These are phyloP conservation scores for Stichodactyla mertensii DNA, from an alignment of 64 coral and sea anemone species.

Conservation along the genomic window DNA sequence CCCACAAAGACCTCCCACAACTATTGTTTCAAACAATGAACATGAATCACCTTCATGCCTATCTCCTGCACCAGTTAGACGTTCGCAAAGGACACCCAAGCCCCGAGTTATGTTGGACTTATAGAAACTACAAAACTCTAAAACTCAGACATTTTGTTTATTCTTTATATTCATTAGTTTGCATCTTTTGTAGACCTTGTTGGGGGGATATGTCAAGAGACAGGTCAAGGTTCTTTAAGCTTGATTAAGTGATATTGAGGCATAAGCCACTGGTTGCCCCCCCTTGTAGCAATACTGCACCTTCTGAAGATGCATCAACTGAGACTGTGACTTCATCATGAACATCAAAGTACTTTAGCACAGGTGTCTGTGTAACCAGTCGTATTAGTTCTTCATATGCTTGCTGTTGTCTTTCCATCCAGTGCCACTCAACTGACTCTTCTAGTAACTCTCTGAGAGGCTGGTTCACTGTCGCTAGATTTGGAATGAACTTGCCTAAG, in stretches of 20 bases:
- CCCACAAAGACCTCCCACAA: background rate
- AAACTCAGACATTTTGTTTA: no score
- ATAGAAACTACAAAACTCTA: background rate
- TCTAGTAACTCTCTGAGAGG: background rate
- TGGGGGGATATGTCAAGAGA: no score
- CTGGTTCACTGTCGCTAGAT: background rate
- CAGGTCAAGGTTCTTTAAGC: no score
- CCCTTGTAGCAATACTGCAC: conserved; percentile 5
- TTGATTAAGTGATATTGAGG: no score
- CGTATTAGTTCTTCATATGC: no score
- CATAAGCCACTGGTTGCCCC: background rate
- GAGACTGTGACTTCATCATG: background rate
- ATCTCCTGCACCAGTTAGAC: background rate
- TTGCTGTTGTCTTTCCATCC: background rate
- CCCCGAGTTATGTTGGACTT: background rate
- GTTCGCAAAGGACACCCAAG: conserved; percentile 1
- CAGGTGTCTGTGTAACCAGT: background rate
- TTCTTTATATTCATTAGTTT: no score
- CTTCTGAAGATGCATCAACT: conserved; percentile 13
- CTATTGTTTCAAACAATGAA: background rate
- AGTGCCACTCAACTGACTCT: background rate
- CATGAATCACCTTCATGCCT: background rate
- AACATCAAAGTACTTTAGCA: conserved; percentile 14
- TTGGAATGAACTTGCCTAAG: conserved; percentile 13
- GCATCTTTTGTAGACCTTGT: no score